Conservation (phyloP, 2,797 vertebrate species). For the Oreonectes daqikongensis region DNA sequence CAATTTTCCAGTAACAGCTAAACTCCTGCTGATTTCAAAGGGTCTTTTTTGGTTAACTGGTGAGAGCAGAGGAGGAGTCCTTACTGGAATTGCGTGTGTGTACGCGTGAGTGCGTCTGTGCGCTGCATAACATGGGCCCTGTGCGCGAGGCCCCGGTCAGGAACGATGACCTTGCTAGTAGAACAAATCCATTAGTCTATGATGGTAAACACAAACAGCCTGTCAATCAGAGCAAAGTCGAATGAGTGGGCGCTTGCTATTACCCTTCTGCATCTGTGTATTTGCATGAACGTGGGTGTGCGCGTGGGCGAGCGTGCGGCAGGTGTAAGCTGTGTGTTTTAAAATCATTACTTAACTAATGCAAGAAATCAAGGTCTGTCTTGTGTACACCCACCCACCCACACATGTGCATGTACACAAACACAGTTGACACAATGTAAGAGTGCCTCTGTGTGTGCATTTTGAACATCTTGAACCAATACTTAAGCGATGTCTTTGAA, state of each 20-base stretch:
- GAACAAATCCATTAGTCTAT: constrained; percentile 42
- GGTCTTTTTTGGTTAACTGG: constrained; percentile 35
- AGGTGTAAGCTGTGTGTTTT: constrained; percentile 29
- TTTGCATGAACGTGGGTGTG: constrained; percentile 4
- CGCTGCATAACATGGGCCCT: constrained; percentile 49
- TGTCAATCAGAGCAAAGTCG: constrained; percentile 43
- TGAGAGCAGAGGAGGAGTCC: constrained; percentile 38
- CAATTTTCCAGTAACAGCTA: constrained; percentile 40
- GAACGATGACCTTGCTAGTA: constrained; percentile 26
- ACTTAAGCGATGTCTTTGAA: constrained; percentile 40
- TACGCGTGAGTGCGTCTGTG: constrained; percentile 40
- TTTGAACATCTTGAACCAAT: constrained; percentile 58
- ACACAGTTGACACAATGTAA: constrained; percentile 31
- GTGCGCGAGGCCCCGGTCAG: no score
- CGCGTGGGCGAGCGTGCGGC: constrained; percentile 1
- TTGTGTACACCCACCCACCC: constrained; percentile 24
- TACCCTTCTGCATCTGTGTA: background rate
- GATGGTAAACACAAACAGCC: constrained; percentile 35
- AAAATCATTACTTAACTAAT: constrained; percentile 24
- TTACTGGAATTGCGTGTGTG: constrained; percentile 54
- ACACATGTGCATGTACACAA: constrained; percentile 6
- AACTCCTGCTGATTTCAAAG: constrained; percentile 51
- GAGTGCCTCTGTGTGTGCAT: constrained; percentile 27
- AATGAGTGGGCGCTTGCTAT: constrained; percentile 27
- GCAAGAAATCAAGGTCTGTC: constrained; percentile 47